Evolutionary conservation across 2,113 vertebrate species (phyloP), one percentile per base, ranked within the genome.

Genomic region (Saguinus imperator): DNA sequence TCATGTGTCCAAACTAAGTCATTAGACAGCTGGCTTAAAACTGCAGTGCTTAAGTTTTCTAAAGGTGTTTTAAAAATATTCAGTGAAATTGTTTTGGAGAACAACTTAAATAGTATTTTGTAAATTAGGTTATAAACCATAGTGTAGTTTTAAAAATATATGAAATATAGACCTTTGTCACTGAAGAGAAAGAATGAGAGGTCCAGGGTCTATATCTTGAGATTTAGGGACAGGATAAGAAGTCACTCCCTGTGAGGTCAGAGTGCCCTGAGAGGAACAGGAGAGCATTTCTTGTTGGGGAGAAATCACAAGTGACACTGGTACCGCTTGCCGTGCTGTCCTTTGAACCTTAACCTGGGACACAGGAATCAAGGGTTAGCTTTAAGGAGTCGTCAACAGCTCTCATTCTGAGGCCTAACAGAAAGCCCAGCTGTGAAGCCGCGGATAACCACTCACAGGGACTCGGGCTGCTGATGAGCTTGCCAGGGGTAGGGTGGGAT

Each of bases 361-460:
- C 37, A 20, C 1, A 75, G 13, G 21, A 81, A 37, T 57, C 37
- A 20, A 12, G 4, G 75, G 21, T 27, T 6, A 29, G 40, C 79
- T 76, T 52, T 48, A 48, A 35, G 18, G 61, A 76, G 57, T 64
- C 61, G 75, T 20, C 72, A 68, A 8, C 37, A 48, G n/a, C 35
- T 88, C 10, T 27, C 52, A 32, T 14, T 40, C 48, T 55, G 81
- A 84, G 89, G 14, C n/a, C 48, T 37, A 21, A 6, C 4, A 35
- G 64, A 29, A 14, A n/a, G 35, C 23, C 4, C 1, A 48, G 27
- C 79, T n/a, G 37, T 23, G 66, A 37, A 43, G 52, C 4, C 14
- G 52, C 2, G 1, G 11, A 4, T 13, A 12, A 5, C 1, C 9
- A 7, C 1, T 1, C 6, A 1, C 11, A 6, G 14, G 16, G 45